phyloP scores from a whole-genome alignment of 2,113 vertebrate genomes.

The Stigmatopora nigra region DNA sequence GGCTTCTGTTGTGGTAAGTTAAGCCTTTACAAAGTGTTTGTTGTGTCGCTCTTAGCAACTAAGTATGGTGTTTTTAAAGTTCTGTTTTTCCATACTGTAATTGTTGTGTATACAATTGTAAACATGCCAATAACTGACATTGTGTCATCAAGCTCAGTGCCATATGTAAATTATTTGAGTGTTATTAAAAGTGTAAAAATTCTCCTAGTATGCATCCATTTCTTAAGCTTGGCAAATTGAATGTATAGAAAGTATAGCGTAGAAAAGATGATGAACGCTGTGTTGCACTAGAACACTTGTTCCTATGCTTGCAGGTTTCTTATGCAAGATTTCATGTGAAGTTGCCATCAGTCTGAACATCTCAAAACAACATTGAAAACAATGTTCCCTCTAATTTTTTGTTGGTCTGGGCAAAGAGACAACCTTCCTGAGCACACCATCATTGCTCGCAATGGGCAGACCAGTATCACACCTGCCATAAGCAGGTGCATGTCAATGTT shows the following conservation, averaged over 20 bases:
- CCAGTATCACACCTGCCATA: too few species aligned
- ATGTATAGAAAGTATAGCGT: too few species aligned
- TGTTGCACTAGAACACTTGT: background rate
- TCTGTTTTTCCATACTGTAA: background rate
- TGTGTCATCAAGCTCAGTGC: background rate
- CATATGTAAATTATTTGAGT: background rate
- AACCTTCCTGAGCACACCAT: too few species aligned
- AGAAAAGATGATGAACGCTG: background rate
- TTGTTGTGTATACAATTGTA: background rate
- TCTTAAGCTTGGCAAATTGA: too few species aligned
- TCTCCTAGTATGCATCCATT: too few species aligned
- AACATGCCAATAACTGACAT: background rate
- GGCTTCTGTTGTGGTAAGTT: background rate
- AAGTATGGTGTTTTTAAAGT: background rate
- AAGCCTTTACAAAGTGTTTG: background rate
- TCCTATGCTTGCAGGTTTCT: conserved; percentile 1
- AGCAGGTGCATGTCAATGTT: too few species aligned
- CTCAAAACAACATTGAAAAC: background rate
- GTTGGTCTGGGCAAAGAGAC: too few species aligned
- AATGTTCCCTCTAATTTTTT: too few species aligned
- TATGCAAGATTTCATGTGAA: background rate
- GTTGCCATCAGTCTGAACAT: background rate
- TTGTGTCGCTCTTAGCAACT: background rate
- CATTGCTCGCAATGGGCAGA: too few species aligned
- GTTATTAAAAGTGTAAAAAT: too few species aligned